Evolutionary conservation across 1,140 invertebrate genomes (phyloP), one percentile per base, ranked within the genome.

Genomic region (Myzus persicae): DNA sequence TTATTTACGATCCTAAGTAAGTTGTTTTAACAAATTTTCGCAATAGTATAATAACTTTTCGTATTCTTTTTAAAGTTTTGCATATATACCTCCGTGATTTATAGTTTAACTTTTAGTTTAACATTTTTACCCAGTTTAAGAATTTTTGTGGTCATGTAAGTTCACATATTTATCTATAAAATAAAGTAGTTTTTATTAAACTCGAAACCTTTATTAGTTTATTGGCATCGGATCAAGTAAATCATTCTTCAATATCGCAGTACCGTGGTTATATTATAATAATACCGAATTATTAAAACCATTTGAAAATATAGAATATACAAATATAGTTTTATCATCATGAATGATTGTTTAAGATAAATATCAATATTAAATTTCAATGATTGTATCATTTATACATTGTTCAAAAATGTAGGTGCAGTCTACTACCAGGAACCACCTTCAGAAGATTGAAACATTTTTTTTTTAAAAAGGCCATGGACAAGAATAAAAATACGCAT

Each of bases 21-120:
- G 90, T 91, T 76, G 38, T 91, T 31, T 91, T 44, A 76, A 31
- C 40, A 59, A 91, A 81, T 91, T 76, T 91, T 76, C 31, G 44
- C 26, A 44, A 91, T 76, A 40, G 38, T 44, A 76, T 76, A 91
- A 76, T 91, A 91, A 36, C 59, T 91, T 91, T 76, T n/a, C 38
- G 4, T n/a, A n/a, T 40, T n/a, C 2, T 67, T 54, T 91, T 90
- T 44, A 90, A 91, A 81, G 59, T 67, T 91, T 59, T 44, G 11
- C 40, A n/a, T 26, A 44, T 46, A 36, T 48, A 46, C 85, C 40
- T 46, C 44, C 7, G 40, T 91, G 90, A 91, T 91, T 91, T 76
- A 91, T 81, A n/a, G 40, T 46, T 46, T 40, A 59, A 67, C 54
- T 91, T 91, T 81, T 81, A 67, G 90, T 91, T 44, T 6, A 91